Evolutionary conservation across 1,140 invertebrate genomes (phyloP), one percentile per base, ranked within the genome.

Genomic region (Drosophila auraria): DNA sequence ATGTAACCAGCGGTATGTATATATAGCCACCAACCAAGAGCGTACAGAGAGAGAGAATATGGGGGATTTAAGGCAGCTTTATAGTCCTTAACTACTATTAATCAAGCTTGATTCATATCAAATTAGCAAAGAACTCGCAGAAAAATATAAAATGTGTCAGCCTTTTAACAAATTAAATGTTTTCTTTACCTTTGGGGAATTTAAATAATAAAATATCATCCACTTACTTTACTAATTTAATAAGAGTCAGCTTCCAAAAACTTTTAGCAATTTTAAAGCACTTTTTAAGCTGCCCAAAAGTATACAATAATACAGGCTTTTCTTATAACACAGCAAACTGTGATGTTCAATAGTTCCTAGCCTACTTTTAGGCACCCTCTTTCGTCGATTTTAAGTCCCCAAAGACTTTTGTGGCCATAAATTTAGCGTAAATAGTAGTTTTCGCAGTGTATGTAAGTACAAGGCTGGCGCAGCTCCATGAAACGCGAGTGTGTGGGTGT

Each of bases 381-480:
- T 5, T 11, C n/a, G 23, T 14, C 17, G 33, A 38, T 56, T 23
- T 15, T 0, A 56, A 56, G 23, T 23, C 20, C 54, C 20, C 6
- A 15, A 38, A 5, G 14, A 5, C 17, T 25, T 38, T 20, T 20
- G 30, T 20, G 51, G 51, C 17, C 30, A 20, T 56, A 38, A 38
- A 15, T 57, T 23, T n/a, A 11, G 14, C 36, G 0, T 40, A 11
- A 40, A n/a, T 23, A n/a, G 14, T 57, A 40, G 54, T 57, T 73
- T 44, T 70, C 56, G 17, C 47, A 59, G 68, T 44, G 56, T 75
- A 76, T 71, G 70, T 73, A 79, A 45, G 63, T 84, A 66, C 69
- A 49, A 56, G 69, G 53, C 58, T 73, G 42, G 33, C 54, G 30
- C 57, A 27, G 66, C 12, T 42, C 36, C 69, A 30, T 66, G 58